Conservation (phyloP, 2,888 invertebrate genomes). For the Xanthorhoe designata region DNA sequence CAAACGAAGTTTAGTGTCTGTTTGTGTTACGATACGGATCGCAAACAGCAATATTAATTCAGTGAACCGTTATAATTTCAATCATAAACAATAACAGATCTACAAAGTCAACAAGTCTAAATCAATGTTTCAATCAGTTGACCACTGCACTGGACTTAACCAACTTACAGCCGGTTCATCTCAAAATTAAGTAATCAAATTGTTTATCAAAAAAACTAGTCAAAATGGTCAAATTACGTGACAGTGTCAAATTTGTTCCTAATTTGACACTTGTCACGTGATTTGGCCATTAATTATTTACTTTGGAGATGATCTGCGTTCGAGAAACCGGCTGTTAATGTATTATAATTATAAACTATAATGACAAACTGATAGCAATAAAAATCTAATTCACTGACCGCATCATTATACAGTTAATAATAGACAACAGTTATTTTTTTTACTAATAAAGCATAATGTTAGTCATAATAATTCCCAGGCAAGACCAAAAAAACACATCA, state of each 20-base stretch:
- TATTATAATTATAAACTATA: neutral
- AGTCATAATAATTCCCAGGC: neutral
- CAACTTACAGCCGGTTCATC: too few relatives aligned
- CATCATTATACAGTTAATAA: neutral
- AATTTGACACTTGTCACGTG: too few relatives aligned
- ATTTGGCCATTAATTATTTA: too few relatives aligned
- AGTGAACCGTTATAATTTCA: slow-evolving; percentile 54
- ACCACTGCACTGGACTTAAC: neutral
- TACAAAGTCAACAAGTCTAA: slow-evolving; percentile 40
- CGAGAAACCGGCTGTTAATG: too few relatives aligned
- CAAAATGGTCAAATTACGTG: too few relatives aligned
- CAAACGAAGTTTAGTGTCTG: slow-evolving; percentile 44
- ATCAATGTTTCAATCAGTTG: slow-evolving; percentile 38
- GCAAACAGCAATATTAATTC: slow-evolving; percentile 59
- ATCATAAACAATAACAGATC: slow-evolving; percentile 62
- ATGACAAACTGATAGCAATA: too few relatives aligned
- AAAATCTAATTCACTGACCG: too few relatives aligned
- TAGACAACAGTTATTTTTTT: neutral
- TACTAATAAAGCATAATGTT: neutral
- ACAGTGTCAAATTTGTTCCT: too few relatives aligned
- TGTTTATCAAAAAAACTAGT: too few relatives aligned
- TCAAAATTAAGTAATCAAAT: too few relatives aligned
- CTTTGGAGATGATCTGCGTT: too few relatives aligned
- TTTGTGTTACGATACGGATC: slow-evolving; percentile 55
- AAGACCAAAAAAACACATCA: neutral